Base-by-base conservation (phyloP, 2,888 invertebrate genomes). In the Pogonocherus hispidulus region DNA sequence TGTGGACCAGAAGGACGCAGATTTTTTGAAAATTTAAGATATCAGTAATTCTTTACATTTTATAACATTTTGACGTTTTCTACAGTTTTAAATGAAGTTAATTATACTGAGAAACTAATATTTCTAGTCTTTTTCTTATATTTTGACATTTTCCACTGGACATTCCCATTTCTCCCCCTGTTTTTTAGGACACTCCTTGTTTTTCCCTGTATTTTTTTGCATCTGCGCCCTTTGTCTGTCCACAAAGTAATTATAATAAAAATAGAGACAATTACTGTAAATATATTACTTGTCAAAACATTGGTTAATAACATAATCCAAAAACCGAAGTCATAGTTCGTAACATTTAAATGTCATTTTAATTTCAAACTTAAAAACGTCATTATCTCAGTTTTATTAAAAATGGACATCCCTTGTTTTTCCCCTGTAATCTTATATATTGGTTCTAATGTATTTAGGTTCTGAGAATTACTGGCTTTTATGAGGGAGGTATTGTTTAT, bases 281-380 rank as follows among this genome's bases (percentile, higher is more conserved):
- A 23, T 6, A 23, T 23, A 23, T 23, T 23, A 23, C 23, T 23
- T 23, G 23, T 23, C 23, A 23, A 23, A 23, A 23, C 23, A 23
- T 23, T 23, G 23, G 3, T 23, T 23, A 23, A 23, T 23, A 23
- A 23, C 23, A n/a, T n/a, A 23, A 23, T 23, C 23, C 23, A 23
- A 23, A 23, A 23, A 23, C 6, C 6, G n/a, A n/a, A n/a, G 23
- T 23, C 23, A 23, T 23, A 23, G 23, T 6, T 23, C 23, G 6
- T 23, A 11, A 41, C 41, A 41, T 41, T 41, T 41, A 14, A 41
- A 41, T 41, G 14, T 41, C 9, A 41, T 41, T n/a, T 41, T 41
- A 51, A 19, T 51, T 51, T 51, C 51, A 51, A 18, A 41, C 47
- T 47, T 47, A 47, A 16, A 47, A 47, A 41, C 41, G 11, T 11